Conservation (phyloP, 2,888 invertebrate genomes). For the Polydrusus tereticollis region DNA sequence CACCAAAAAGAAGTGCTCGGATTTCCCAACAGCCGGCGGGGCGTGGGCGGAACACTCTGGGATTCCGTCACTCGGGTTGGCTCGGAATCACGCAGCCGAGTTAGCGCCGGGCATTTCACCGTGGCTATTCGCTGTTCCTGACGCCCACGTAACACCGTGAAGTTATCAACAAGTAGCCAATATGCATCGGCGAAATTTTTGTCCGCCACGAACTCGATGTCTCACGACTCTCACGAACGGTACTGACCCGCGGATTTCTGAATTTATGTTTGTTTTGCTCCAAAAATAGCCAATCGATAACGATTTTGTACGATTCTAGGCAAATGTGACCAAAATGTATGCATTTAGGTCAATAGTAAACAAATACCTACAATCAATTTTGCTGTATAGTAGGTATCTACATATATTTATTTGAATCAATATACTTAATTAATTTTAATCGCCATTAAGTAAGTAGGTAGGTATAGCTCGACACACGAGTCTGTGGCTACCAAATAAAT, state of each 20-base stretch:
- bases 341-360: background rate
- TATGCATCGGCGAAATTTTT: constrained; percentile 55
- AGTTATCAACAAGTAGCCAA: constrained; percentile 68
- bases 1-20: constrained; percentile 54
- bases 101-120: constrained; percentile 57
- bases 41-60: constrained; percentile 61
- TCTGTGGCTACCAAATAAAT: too few species aligned
- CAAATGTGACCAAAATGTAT: background rate
- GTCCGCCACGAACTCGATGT: constrained; percentile 19
- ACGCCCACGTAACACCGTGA: constrained; percentile 62
- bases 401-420: too few species aligned
- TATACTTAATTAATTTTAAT: too few species aligned
- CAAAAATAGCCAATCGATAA: constrained; percentile 40
- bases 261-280: constrained; percentile 43
- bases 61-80: constrained; percentile 64
- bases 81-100: constrained; percentile 63
- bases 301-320: constrained; percentile 18
- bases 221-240: constrained; percentile 32
- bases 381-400: background rate
- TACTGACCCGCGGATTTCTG: constrained; percentile 47
- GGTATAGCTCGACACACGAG: too few species aligned
- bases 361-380: background rate
- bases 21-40: constrained; percentile 57
- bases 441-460: too few species aligned
- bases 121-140: constrained; percentile 62